Base-by-base conservation (phyloP, 2,797 vertebrate genomes). In the Cercopithecus hamlyni region DNA sequence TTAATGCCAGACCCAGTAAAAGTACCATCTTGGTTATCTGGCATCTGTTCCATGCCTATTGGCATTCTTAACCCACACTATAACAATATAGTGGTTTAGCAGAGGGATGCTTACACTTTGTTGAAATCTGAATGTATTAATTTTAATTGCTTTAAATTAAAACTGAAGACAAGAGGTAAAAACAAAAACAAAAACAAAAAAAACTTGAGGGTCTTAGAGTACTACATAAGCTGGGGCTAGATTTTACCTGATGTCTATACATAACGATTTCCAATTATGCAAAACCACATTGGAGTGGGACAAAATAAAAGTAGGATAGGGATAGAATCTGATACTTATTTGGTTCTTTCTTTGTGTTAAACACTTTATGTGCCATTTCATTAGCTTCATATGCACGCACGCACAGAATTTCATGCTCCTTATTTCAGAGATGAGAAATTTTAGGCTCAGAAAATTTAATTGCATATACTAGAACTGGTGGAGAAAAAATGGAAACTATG, bases 131-230 rank as follows among this genome's bases (percentile, higher is more conserved):
- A 97, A 93, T 93, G 79, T 93, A 96, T 36, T 97, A 93, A 95
- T 67, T 81, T 94, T 98, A 98, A 98, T 97, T 97, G 77, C 58
- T 97, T 82, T 88, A 79, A 97, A 97, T 94, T 97, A 91, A 93
- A 36, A 79, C 83, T 96, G 48, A 82, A 97, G 90, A 95, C 93
- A 96, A 93, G 58, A 96, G 86, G 72, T 19, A 11, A 86, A 79
- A 76, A 36, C 90, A 95, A 17, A 20, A 96, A 73, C 33, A 93
- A 93, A 77, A 70, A 36, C 93, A 95, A 17, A 11, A 96, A 77
- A 39, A 93, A 93, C 13, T 77, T 97, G 72, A 93, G 73, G 50
- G 30, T 77, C 72, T 93, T 95, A 70, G 58, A 85, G 45, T 22
- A 48, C 67, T 97, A 26, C 85, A 13, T n/a, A 45, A 52, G 58